phyloP scores from a whole-genome alignment of 2,888 invertebrate genomes.

The Octonoba sinensis region DNA sequence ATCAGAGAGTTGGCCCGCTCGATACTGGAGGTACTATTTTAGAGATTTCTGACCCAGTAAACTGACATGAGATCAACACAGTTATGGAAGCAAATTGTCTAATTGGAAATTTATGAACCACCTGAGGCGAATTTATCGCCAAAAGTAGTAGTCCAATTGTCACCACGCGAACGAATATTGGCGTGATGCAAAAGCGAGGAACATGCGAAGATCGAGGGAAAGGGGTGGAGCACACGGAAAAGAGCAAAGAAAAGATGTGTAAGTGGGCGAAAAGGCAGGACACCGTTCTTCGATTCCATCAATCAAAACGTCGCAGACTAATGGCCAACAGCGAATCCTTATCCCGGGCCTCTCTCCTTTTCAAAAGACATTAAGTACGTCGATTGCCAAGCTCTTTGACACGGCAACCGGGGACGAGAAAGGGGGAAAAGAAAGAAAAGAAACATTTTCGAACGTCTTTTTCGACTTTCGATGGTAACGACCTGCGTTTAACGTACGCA shows the following conservation, averaged over 20 bases:
- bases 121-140: background rate
- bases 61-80: too few relatives aligned
- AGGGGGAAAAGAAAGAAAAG: constrained; percentile 14
- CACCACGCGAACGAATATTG: constrained; percentile 14
- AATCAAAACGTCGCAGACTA: constrained; percentile 52
- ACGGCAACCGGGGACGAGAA: constrained; percentile 17
- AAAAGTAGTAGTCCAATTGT: background rate
- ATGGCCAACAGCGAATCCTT: constrained; percentile 56
- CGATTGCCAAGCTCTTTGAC: constrained; percentile 42
- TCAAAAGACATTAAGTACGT: constrained; percentile 58
- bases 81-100: too few relatives aligned
- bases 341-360: constrained; percentile 28
- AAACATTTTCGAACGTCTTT: constrained; percentile 20
- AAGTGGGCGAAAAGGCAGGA: constrained; percentile 60
- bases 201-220: constrained; percentile 24
- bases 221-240: constrained; percentile 3
- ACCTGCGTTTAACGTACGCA: constrained; percentile 23
- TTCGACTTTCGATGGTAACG: constrained; percentile 20
- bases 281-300: constrained; percentile 46
- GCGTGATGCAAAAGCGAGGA: constrained; percentile 24
- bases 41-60: too few relatives aligned
- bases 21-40: too few relatives aligned
- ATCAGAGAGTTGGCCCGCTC: too few relatives aligned
- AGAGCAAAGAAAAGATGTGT: constrained; percentile 50
- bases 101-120: background rate